These are phyloP conservation scores for Pachymerium ferrugineum DNA, from an alignment of 2,888 invertebrate genomes.

Conservation along the genomic window DNA sequence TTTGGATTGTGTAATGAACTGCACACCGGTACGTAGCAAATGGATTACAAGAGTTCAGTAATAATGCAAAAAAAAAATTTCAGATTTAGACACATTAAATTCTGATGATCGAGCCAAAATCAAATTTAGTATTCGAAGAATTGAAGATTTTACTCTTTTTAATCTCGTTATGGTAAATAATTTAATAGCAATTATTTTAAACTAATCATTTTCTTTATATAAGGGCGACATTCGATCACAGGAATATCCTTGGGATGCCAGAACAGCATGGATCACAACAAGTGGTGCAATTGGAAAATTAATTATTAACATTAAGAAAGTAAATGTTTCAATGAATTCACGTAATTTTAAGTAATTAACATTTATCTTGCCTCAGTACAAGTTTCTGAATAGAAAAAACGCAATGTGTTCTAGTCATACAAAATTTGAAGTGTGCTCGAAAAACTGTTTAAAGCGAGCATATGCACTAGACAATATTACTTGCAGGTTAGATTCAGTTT, in stretches of 20 bases:
- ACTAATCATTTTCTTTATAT: no score
- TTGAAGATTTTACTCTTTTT: no score
- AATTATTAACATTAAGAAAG: not conserved
- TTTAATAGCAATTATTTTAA: no score
- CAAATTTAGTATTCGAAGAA: no score
- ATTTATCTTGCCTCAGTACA: not conserved
- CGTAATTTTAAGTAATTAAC: not conserved
- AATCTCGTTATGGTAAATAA: no score
- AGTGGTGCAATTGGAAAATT: not conserved
- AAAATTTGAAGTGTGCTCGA: no score
- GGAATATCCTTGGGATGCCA: not conserved
- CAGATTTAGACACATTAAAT: not conserved
- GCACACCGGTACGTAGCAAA: no score
- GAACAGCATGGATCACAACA: not conserved
- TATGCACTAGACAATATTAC: no score
- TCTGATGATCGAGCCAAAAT: not conserved
- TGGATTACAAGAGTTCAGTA: not conserved
- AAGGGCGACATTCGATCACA: not conserved
- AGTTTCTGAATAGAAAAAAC: not conserved
- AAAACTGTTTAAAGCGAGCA: no score
- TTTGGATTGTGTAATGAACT: not conserved
- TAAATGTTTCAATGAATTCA: no score
- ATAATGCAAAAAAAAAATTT: not conserved
- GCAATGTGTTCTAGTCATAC: no score
- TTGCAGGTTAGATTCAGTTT: not conserved